These are phyloP conservation scores for Dermatemys mawii DNA, from an alignment of 2,113 vertebrate species.

Conservation along the genomic window DNA sequence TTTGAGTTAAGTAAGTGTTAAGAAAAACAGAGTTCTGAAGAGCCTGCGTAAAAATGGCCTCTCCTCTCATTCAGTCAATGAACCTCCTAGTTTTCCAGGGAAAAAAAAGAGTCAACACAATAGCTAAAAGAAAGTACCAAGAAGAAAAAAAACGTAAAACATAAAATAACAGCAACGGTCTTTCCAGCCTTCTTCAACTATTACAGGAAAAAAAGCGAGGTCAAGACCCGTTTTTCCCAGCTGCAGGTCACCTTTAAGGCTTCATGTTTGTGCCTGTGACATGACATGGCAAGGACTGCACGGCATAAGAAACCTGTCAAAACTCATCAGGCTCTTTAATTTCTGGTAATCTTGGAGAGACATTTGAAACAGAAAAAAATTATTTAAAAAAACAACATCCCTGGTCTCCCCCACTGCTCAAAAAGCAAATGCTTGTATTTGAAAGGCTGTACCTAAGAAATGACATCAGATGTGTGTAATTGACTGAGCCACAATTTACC, in stretches of 20 bases:
- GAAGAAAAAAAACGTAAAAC: neutral
- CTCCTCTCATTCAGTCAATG: neutral
- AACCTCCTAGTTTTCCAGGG: neutral
- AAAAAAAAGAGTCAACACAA: neutral
- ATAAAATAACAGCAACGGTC: neutral
- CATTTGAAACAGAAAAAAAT: slow-evolving; percentile 33
- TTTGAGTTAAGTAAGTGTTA: neutral
- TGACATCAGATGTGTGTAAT: neutral
- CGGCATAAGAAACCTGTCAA: slow-evolving; percentile 75
- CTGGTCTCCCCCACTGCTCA: neutral
- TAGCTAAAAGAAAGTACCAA: neutral
- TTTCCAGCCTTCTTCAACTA: neutral
- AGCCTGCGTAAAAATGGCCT: neutral
- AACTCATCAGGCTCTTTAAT: slow-evolving; percentile 53
- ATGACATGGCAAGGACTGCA: slow-evolving; percentile 42
- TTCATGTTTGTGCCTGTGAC: slow-evolving; percentile 36
- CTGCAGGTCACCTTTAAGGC: slow-evolving; percentile 52
- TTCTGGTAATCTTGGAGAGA: slow-evolving; percentile 33
- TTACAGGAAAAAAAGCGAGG: accelerated
- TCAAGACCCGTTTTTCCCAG: neutral
- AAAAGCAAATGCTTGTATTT: neutral
- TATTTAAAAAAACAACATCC: neutral
- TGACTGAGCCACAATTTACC: neutral
- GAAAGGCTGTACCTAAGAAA: neutral
- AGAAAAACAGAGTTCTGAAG: neutral